A percentile compares a stretch with the other conserved stretches of the same genome.
These are phyloP conservation scores for Apamea anceps DNA, from an alignment of 2,888 invertebrate genomes.

Conservation along the genomic window DNA sequence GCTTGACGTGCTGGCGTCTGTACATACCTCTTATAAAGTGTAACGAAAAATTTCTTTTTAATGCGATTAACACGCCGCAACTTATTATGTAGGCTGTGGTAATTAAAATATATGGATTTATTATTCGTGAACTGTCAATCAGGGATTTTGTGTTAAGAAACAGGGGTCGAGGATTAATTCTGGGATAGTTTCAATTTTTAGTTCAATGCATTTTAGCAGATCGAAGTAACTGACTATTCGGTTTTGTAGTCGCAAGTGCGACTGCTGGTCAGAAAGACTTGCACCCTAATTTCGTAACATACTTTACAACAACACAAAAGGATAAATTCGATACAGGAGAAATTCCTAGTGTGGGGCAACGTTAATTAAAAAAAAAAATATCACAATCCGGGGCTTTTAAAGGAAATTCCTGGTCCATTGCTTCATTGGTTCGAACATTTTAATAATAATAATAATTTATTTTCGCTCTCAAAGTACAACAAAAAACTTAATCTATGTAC, in stretches of 20 bases:
- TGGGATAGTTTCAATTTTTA: background rate
- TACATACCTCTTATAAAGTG: conserved; percentile 46
- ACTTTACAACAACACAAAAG: too few species aligned
- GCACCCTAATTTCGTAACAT: background rate
- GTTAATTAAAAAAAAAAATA: too few species aligned
- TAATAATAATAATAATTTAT: too few species aligned
- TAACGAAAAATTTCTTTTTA: conserved; percentile 64
- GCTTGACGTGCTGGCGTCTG: too few species aligned
- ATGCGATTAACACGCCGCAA: conserved; percentile 68
- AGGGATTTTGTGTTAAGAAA: conserved; percentile 21
- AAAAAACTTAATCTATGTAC: too few species aligned
- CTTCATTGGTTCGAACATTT: background rate
- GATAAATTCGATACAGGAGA: too few species aligned
- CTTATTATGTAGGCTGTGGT: conserved; percentile 41
- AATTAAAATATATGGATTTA: conserved; percentile 64
- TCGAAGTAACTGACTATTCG: background rate
- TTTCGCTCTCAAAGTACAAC: too few species aligned
- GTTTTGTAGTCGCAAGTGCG: background rate
- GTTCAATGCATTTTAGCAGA: conserved; percentile 1
- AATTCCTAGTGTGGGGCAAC: too few species aligned
- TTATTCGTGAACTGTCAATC: conserved; percentile 51
- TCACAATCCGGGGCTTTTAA: background rate
- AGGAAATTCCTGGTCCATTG: background rate
- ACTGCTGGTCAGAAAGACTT: background rate
- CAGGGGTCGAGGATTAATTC: conserved; percentile 6